Evolutionary conservation across 2,888 invertebrate species (phyloP), one percentile per base, ranked within the genome.

Genomic region (Periphyllus acericola): DNA sequence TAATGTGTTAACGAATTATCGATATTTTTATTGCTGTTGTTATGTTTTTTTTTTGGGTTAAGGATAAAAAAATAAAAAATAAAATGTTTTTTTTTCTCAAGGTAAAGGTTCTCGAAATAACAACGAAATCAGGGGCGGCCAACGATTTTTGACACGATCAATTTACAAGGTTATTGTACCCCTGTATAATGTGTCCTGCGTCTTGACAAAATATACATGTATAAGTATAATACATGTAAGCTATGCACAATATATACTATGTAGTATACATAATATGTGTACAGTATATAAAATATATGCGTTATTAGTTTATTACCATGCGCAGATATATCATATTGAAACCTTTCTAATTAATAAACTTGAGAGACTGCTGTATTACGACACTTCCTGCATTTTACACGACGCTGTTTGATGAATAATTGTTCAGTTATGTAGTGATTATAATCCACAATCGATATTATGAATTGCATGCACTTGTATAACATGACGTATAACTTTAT

Each of bases 1-100:
- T n/a, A n/a, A n/a, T n/a, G n/a, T 46, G 46, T 46, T 25, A 60
- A 6, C n/a, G 19, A 83, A 55, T n/a, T 55, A 74, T 83, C 21
- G 55, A 83, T 19, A 72, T 68, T 68, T 9, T 29, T 68, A 46
- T 68, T 68, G 6, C 29, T 11, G 68, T 68, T 68, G 19, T n/a
- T 68, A 5, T 71, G 11, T 21, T 55, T 83, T 60, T 34, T 81
- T 83, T 55, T 83, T 83, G 55, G 83, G 83, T 83, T 34, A 83
- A 83, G 72, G 55, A 55, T 83, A 55, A 4, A 29, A 74, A 36
- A 21, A 74, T 72, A n/a, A 17, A 52, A 8, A 29, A 32, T 71
- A 71, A n/a, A n/a, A n/a, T n/a, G 29, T 29, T n/a, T 5, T 29
- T 46, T 76, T 32, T 46, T 46, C 81, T 71, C 32, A 32, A 25